Evolutionary conservation across 2,888 invertebrate genomes (phyloP).

Genomic region (Argyra leucocephala): DNA sequence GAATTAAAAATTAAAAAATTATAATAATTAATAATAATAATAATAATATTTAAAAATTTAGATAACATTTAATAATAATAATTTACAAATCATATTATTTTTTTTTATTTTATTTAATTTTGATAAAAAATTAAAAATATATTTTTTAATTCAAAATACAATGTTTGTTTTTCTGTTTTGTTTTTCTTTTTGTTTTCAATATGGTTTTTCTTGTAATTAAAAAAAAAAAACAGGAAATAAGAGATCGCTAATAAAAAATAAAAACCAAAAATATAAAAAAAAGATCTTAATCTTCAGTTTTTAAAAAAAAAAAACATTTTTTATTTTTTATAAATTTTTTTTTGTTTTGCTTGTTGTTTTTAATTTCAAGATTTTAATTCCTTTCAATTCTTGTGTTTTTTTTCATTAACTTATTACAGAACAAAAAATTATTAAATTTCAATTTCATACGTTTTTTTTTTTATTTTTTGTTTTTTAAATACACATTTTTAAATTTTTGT

Average conservation of each 20-base stretch:
- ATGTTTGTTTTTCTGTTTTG: conserved; percentile 18
- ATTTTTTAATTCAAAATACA: conserved; percentile 15
- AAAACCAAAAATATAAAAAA: neutral
- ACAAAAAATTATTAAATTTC: too few relatives aligned
- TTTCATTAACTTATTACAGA: too few relatives aligned
- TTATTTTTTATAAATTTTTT: neutral
- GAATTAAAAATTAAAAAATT: neutral
- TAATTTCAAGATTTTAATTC: too few relatives aligned
- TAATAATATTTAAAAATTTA: neutral
- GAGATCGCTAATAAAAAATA: conserved; percentile 8
- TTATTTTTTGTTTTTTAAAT: neutral
- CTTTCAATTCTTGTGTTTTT: neutral
- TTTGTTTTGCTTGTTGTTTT: neutral
- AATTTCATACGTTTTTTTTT: too few relatives aligned
- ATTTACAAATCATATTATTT: conserved; percentile 23
- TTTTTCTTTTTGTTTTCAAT: conserved; percentile 14
- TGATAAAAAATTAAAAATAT: conserved; percentile 18
- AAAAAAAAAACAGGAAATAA: conserved; percentile 11
- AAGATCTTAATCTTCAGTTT: neutral
- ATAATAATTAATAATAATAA: neutral
- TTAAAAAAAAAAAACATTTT: neutral
- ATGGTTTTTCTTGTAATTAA: conserved; percentile 13
- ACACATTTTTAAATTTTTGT: neutral
- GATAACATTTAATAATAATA: conserved; percentile 5
- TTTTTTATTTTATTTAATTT: conserved; percentile 15